Evolutionary conservation across 2,888 invertebrate genomes (phyloP).

Genomic region (Oscheius sp.): DNA sequence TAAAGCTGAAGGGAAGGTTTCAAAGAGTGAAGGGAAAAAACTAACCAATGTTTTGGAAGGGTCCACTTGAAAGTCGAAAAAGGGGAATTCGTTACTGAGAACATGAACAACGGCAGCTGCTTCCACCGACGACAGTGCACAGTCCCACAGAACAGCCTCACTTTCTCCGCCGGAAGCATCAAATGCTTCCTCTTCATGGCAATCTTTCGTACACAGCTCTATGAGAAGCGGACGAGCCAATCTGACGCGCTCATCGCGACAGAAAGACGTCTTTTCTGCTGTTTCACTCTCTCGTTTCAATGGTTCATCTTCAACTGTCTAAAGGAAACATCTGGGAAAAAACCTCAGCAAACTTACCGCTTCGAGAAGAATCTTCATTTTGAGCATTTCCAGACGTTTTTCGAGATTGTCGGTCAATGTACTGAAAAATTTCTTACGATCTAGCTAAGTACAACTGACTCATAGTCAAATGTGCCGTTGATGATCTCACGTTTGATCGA

Average conservation of each 20-base stretch:
- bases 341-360: neutral
- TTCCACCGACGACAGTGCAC: constrained; percentile 39
- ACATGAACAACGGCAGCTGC: constrained; percentile 38
- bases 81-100: constrained; percentile 38
- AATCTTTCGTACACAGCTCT: constrained; percentile 8
- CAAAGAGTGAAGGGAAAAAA: neutral
- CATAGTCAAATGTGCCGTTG: constrained; percentile 24
- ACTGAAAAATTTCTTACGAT: neutral
- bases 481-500: constrained; percentile 3
- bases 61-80: constrained; percentile 39
- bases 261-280: neutral
- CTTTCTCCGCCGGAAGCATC: constrained; percentile 3
- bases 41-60: constrained; percentile 14
- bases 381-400: constrained; percentile 21
- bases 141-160: constrained; percentile 39
- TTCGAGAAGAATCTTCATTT: constrained; percentile 26
- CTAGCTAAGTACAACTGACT: neutral
- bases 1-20: neutral
- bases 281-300: neutral
- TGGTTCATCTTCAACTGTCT: constrained; percentile 10
- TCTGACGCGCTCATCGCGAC: constrained; percentile 10
- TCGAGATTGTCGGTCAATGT: constrained; percentile 17
- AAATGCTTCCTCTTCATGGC: neutral
- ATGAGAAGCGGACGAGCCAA: constrained; percentile 22
- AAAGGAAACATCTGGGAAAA: neutral